These are phyloP conservation scores for Redunca redunca DNA, from an alignment of 2,113 vertebrate genomes.

Conservation along the genomic window DNA sequence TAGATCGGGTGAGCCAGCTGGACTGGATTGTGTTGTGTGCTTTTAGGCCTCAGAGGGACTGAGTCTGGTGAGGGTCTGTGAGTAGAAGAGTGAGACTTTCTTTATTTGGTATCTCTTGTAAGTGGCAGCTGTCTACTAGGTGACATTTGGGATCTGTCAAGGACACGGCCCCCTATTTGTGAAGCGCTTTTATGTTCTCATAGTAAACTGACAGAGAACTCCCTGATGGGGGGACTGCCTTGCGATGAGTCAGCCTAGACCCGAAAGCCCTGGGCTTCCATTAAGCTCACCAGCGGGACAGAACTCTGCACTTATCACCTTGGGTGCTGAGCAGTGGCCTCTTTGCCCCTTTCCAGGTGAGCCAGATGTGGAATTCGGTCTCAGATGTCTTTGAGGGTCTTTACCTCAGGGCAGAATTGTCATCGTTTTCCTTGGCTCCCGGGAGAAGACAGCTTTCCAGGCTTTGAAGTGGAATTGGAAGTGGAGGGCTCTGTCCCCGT, in stretches of 20 bases:
- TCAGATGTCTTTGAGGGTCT: neutral
- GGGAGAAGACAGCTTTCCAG: neutral
- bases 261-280: neutral
- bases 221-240: neutral
- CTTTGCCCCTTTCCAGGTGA: neutral
- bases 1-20: neutral
- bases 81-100: neutral
- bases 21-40: neutral
- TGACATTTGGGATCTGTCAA: neutral
- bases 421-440: neutral
- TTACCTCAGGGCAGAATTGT: neutral
- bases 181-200: neutral
- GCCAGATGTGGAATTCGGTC: neutral
- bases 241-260: neutral
- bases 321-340: neutral
- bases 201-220: neutral
- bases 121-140: neutral
- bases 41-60: neutral
- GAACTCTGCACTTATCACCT: neutral
- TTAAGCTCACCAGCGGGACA: neutral
- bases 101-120: neutral
- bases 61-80: neutral
- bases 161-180: neutral
- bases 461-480: neutral
- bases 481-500: neutral